Percentiles rank a stretch among this genome's conserved stretches.
phyloP scores from a whole-genome alignment of 2,113 vertebrate species.

The Pionites leucogaster region DNA sequence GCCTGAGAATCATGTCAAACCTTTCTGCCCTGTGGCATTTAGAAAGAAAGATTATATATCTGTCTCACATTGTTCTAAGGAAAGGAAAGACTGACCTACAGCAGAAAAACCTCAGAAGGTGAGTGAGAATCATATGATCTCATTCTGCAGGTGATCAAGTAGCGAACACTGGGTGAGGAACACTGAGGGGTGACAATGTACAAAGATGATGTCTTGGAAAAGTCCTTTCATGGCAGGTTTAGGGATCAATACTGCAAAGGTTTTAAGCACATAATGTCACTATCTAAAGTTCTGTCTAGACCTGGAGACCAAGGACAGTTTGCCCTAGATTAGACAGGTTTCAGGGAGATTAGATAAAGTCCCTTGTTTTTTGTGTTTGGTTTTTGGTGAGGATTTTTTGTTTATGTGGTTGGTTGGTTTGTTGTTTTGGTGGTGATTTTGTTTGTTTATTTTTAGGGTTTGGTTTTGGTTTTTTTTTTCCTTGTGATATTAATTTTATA shows the following conservation, averaged over 20 bases:
- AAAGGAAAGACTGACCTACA: neutral
- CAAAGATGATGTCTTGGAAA: neutral
- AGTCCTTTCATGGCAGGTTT: neutral
- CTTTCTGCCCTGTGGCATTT: neutral
- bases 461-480: neutral
- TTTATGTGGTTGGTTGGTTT: neutral
- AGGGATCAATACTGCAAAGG: neutral
- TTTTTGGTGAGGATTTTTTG: neutral
- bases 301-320: neutral
- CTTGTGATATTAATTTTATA: neutral
- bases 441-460: neutral
- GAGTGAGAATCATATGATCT: neutral
- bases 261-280: neutral
- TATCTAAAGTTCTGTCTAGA: conserved; percentile 2
- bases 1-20: neutral
- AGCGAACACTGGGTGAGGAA: neutral
- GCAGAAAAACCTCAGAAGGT: neutral
- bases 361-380: neutral
- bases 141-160: neutral
- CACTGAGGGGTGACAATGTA: neutral
- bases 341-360: conserved; percentile 6
- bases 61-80: neutral
- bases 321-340: conserved; percentile 13
- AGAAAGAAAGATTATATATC: neutral
- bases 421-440: neutral